A percentile compares a stretch with the other conserved stretches of the same genome.
phyloP scores from a whole-genome alignment of 1,140 invertebrate genomes.

The Lerema accius region DNA sequence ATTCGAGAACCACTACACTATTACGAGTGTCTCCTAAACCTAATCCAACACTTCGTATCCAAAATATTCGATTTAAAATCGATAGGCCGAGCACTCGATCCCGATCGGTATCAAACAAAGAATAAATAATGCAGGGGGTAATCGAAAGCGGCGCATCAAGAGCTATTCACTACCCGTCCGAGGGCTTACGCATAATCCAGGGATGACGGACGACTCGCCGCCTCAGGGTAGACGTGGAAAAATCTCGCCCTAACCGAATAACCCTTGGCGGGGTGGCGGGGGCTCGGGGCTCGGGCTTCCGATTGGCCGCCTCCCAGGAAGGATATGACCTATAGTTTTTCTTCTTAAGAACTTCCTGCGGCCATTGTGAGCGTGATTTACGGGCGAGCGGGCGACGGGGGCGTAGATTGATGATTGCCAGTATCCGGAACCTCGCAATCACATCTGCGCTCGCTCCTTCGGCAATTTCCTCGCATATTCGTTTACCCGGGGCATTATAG shows the following conservation, averaged over 20 bases:
- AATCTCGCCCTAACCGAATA: conserved; percentile 62
- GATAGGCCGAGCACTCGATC: conserved; percentile 9
- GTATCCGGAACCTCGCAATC: conserved; percentile 61
- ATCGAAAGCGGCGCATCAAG: conserved; percentile 31
- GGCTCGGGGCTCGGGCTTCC: conserved; percentile 45
- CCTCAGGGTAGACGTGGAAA: conserved; percentile 54
- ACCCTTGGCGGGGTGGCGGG: conserved; percentile 36
- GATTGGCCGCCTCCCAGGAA: conserved; percentile 77
- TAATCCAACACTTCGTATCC: no score
- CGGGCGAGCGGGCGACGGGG: conserved; percentile 48
- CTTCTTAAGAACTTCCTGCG: conserved; percentile 79
- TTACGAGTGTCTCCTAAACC: no score
- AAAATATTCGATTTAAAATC: conserved; percentile 1
- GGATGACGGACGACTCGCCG: conserved; percentile 54
- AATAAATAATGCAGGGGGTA: conserved; percentile 51
- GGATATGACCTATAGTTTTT: conserved; percentile 82
- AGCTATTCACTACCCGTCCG: conserved; percentile 27
- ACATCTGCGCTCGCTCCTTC: conserved; percentile 48
- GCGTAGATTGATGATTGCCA: conserved; percentile 62
- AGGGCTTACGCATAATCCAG: conserved; percentile 54
- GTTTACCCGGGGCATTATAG: conserved; percentile 74
- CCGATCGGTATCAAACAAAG: conserved; percentile 19
- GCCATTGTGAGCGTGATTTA: conserved; percentile 80
- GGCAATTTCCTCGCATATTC: conserved; percentile 72
- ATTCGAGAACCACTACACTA: no score